Evolutionary conservation across 1,140 invertebrate species (phyloP), one percentile per base, ranked within the genome.

Genomic region (Pseudomyrmex gracilis): DNA sequence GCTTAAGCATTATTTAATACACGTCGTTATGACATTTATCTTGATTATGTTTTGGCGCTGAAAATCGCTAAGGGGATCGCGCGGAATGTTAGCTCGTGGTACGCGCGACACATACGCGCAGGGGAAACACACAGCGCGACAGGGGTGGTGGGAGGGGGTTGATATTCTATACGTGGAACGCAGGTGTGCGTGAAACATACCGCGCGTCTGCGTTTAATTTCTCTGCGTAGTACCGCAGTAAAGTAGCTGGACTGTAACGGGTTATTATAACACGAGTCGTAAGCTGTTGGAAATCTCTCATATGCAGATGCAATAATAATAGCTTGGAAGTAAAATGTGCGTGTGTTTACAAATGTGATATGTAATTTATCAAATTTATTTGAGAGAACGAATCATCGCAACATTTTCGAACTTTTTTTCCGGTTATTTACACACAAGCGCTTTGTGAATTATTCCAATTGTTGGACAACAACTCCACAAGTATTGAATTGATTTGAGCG

Each of bases 101-200:
- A 49, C 45, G 58, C 20, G 15, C 24, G 64, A 70, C 17, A 68
- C 60, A 55, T 49, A 15, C 34, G 34, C 34, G 34, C 34, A 34
- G 34, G 34, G 5, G 7, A n/a, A n/a, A n/a, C n/a, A 34, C 34
- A 34, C 34, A 34, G 34, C 34, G 34, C 34, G 5, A 34, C 45
- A 57, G 51, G 20, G 20, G 49, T 24, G 51, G 53, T 47, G n/a
- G 24, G 73, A 43, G 49, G 20, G 47, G 76, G 53, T 80, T 80
- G 71, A 80, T 80, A 70, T 13, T 55, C 34, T 5, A 34, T 5
- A 34, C 71, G 34, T 8, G 53, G 43, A 71, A 71, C 76, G 76
- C 76, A 80, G 76, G 76, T 80, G 76, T 71, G 66, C 76, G 76
- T 80, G 76, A 80, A 80, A 71, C 76, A 80, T 80, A 80, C 64